phyloP scores from a whole-genome alignment of 2,888 invertebrate genomes.

The Agrenia bidenticulata region DNA sequence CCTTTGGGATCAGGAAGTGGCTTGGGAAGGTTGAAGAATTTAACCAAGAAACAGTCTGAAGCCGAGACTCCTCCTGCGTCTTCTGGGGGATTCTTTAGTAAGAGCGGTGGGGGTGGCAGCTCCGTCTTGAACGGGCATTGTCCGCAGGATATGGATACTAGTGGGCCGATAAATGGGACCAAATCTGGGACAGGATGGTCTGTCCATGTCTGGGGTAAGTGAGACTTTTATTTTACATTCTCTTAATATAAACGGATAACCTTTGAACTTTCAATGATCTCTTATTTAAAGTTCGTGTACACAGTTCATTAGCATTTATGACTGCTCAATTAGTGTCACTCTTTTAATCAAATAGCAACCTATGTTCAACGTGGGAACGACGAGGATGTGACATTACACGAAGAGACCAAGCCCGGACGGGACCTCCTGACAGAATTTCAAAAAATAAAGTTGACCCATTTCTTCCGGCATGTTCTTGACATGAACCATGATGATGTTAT shows the following conservation, averaged over 20 bases:
- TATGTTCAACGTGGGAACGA: conserved; percentile 71
- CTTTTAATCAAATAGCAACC: too few species aligned
- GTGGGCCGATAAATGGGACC: conserved; percentile 1
- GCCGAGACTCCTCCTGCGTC: conserved; percentile 16
- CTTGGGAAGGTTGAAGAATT: conserved; percentile 17
- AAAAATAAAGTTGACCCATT: conserved; percentile 69
- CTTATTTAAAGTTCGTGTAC: neutral
- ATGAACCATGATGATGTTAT: conserved; percentile 72
- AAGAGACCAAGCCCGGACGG: conserved; percentile 52
- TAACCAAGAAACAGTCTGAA: conserved; percentile 25
- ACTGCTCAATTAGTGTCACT: too few species aligned
- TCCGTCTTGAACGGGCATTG: too few species aligned
- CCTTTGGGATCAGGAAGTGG: neutral
- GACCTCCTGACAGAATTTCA: conserved; percentile 59
- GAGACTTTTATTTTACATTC: too few species aligned
- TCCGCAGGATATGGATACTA: too few species aligned
- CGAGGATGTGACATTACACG: conserved; percentile 54
- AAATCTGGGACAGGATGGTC: conserved; percentile 66
- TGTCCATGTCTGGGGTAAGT: conserved; percentile 74
- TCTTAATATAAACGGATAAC: too few species aligned
- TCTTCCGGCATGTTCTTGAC: conserved; percentile 70
- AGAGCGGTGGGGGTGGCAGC: conserved; percentile 15
- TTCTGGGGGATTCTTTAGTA: conserved; percentile 2
- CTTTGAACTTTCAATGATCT: too few species aligned
- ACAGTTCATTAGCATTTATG: too few species aligned